A percentile compares a stretch with the other conserved stretches of the same genome.
phyloP scores from a whole-genome alignment of 1,140 invertebrate genomes.

The Aplysia californica region DNA sequence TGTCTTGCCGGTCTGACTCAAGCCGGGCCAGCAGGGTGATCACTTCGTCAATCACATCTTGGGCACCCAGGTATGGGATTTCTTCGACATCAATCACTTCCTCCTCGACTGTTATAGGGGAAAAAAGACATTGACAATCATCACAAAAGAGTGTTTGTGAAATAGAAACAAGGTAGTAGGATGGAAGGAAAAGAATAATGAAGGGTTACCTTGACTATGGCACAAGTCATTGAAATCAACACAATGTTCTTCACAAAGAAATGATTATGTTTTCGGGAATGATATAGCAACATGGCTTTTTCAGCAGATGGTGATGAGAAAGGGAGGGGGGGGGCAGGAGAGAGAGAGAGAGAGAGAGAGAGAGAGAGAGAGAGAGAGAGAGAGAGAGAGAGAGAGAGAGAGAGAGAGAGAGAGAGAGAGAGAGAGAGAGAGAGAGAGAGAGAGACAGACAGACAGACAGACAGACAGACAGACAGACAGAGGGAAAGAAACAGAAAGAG shows the following conservation, averaged over 20 bases:
- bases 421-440: too few relatives aligned
- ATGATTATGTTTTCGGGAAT: too few relatives aligned
- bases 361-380: background rate
- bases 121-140: background rate
- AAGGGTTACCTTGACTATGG: too few relatives aligned
- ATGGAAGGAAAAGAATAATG: too few relatives aligned
- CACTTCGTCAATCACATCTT: slow-evolving; percentile 62
- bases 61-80: slow-evolving; percentile 61
- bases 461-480: too few relatives aligned
- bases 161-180: too few relatives aligned
- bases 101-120: background rate
- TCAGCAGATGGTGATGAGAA: background rate
- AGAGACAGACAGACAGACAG: too few relatives aligned
- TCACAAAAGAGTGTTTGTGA: too few relatives aligned
- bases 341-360: background rate
- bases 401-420: background rate
- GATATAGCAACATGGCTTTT: too few relatives aligned
- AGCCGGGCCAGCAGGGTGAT: slow-evolving; percentile 57
- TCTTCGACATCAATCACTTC: slow-evolving; percentile 1
- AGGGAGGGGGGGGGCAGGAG: background rate
- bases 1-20: slow-evolving; percentile 59
- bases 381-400: background rate
- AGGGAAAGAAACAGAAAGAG: too few relatives aligned
- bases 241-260: too few relatives aligned
- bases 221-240: too few relatives aligned